A percentile compares a stretch with the other conserved stretches of the same genome.
phyloP scores from a whole-genome alignment of 2,113 vertebrate species.

The Capreolus pygargus region DNA sequence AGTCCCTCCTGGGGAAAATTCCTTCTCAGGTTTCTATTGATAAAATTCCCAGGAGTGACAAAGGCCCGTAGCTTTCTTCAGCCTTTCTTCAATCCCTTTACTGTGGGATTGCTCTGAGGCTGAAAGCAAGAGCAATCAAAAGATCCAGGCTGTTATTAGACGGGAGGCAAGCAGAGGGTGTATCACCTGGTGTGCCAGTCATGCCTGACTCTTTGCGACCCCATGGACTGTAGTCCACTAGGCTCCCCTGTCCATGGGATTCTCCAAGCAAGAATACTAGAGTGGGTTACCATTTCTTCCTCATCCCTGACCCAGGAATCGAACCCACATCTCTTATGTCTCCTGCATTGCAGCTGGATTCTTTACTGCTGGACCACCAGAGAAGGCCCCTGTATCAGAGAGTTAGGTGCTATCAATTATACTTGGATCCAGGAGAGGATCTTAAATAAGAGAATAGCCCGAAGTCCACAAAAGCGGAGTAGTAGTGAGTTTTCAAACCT shows the following conservation, averaged over 20 bases:
- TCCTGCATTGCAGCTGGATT: background rate
- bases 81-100: too few relatives aligned
- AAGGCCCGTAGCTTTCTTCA: background rate
- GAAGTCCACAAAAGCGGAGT: background rate
- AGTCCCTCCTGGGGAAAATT: background rate
- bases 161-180: background rate
- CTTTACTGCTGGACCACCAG: background rate
- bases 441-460: slow-evolving; percentile 27
- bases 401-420: background rate
- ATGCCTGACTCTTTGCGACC: background rate
- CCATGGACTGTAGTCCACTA: background rate
- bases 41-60: background rate
- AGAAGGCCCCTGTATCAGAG: background rate
- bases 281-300: background rate
- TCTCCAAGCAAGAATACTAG: background rate
- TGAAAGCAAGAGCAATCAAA: background rate
- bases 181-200: background rate
- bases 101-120: background rate
- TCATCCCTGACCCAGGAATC: background rate
- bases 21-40: background rate
- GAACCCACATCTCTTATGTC: background rate
- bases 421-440: background rate
- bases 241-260: background rate
- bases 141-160: background rate
- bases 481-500: background rate